Conservation (phyloP, 2,888 invertebrate species). For the Strigamia maritima region DNA sequence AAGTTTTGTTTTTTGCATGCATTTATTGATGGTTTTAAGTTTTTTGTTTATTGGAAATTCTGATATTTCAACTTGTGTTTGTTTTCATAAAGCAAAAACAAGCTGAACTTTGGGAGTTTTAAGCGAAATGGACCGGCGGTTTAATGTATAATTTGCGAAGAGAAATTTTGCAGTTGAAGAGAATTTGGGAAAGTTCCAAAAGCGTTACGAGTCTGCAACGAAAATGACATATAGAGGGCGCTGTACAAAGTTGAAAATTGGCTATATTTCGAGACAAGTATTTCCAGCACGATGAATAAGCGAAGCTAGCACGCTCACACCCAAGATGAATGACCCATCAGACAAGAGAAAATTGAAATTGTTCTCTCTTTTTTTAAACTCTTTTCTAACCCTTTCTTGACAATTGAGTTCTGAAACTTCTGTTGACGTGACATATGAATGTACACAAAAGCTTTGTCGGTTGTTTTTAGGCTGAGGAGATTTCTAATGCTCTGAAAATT, state of each 20-base stretch:
- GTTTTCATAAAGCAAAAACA: neutral
- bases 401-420: conserved; percentile 14
- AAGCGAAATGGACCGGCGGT: neutral
- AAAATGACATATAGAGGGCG: conserved; percentile 34
- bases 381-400: neutral
- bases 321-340: conserved; percentile 32
- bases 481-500: neutral
- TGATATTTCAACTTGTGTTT: too few relatives aligned
- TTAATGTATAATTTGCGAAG: conserved; percentile 22
- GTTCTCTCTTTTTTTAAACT: neutral
- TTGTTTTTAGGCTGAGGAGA: neutral
- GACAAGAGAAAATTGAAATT: conserved; percentile 28
- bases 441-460: neutral
- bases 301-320: conserved; percentile 30
- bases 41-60: neutral
- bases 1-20: neutral
- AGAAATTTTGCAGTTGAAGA: conserved; percentile 5
- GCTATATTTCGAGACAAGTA: conserved; percentile 28
- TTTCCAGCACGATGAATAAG: conserved; percentile 32
- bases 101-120: neutral
- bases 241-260: conserved; percentile 34
- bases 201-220: neutral
- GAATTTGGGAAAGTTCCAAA: conserved; percentile 32
- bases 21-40: neutral
- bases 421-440: neutral